Evolutionary conservation across 2,113 vertebrate species (phyloP), one percentile per base, ranked within the genome.

Genomic region (Ovis canadensis): DNA sequence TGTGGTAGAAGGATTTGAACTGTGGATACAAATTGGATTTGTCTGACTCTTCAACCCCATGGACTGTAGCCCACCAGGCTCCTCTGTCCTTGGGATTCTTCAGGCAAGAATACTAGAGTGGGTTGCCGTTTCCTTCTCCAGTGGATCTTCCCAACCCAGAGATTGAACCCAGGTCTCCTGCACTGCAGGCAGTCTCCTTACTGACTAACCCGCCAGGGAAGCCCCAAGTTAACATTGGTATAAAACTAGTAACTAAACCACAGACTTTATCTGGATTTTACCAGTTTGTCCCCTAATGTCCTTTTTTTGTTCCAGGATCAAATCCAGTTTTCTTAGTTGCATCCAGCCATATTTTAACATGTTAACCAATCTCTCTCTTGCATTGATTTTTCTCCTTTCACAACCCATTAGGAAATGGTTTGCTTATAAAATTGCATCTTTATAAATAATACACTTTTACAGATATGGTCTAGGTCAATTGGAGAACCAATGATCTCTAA

Each of bases 401-500:
- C 8, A 98, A 82, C 27, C 25, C 59, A 82, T 64, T 92, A 86
- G 80, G 31, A 94, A 90, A 74, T 90, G 6, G 36, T 71, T 94
- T 90, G 33, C 45, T 94, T 97, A 92, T 62, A 94, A 91, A 85
- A 36, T 33, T 90, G 13, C 27, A 54, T 84, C 80, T 94, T 86
- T 85, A 89, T 93, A 91, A 96, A n/a, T 54, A 92, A 48, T 82
- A 67, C 62, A 94, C 43, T 59, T 54, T 81, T 54, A 5, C 45
- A 91, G 88, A 90, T 90, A 52, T 50, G 14, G n/a, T 25, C 31
- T 36, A 84, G 86, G 54, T 74, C 40, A 67, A 6, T 93, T 88
- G 14, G 54, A 88, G 77, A 94, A 52, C 89, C n/a, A 62, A 7
- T 94, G 40, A 95, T 84, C 59, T 96, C 59, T 54, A 95, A 97